phyloP scores from a whole-genome alignment of 2,797 vertebrate species.

The Neostethus bicornis region DNA sequence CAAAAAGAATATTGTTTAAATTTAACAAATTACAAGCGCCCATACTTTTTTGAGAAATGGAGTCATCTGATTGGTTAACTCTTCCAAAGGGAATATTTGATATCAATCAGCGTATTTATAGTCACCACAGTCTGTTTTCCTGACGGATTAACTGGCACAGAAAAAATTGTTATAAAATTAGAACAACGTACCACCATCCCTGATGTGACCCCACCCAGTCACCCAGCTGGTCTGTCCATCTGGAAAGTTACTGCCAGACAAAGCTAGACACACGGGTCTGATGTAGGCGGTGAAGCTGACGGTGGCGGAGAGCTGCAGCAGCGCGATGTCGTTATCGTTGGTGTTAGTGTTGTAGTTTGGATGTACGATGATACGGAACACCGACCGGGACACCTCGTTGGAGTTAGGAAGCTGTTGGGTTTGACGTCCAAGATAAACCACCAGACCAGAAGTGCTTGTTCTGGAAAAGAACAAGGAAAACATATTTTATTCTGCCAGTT shows the following conservation, averaged over 20 bases:
- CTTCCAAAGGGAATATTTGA: no score
- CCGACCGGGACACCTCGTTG: neutral
- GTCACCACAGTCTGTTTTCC: no score
- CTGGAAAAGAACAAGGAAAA: slow-evolving; percentile 8
- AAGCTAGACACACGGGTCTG: slow-evolving; percentile 76
- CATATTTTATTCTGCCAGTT: no score
- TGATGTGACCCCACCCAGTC: slow-evolving; percentile 61
- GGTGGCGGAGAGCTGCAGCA: slow-evolving; percentile 34
- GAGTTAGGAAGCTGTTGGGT: accelerated
- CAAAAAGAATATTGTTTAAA: no score
- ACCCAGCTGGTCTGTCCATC: slow-evolving; percentile 43
- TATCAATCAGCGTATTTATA: no score
- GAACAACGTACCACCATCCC: accelerated
- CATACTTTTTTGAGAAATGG: no score
- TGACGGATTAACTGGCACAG: no score
- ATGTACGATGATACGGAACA: slow-evolving; percentile 27
- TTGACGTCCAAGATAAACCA: slow-evolving; percentile 36
- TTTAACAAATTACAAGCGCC: no score
- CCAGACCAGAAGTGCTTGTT: accelerated
- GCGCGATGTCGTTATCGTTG: slow-evolving; percentile 48
- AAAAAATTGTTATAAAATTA: no score
- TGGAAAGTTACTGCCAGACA: accelerated
- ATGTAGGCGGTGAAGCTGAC: slow-evolving; percentile 65
- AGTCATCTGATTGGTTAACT: no score
- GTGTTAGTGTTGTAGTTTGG: accelerated